Evolutionary conservation across 2,113 vertebrate genomes (phyloP), one percentile per base, ranked within the genome.

Genomic region (Rafetus swinhoei): DNA sequence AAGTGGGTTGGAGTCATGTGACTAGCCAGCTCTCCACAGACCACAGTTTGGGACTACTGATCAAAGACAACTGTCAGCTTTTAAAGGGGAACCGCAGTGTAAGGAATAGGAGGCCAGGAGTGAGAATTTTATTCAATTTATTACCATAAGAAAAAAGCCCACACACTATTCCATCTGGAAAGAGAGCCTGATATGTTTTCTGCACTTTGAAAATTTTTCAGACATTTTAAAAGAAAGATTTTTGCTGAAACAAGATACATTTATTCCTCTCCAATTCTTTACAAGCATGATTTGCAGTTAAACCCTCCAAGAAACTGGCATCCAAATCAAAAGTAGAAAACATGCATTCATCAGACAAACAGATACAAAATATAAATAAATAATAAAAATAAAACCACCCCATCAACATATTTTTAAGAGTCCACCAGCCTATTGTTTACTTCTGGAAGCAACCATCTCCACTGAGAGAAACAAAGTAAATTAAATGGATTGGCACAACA

Each of bases 341-440:
- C 18, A 72, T 35, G 39, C 74, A 45, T 14, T 50, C 13, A 77
- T 77, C 74, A 27, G 24, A 77, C 21, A 77, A 85, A 62, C 2
- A 77, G 5, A 5, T 59, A 4, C 32, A 76, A 85, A 85, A 79
- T 83, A 8, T 21, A 7, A 5, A n/a, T 7, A 35, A 16, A 3
- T 5, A 54, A 54, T 54, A 54, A 9, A 94, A 89, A n/a, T 82
- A 82, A 59, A 86, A 88, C 50, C 89, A 59, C 87, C 2, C n/a
- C 92, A 94, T 92, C 39, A 95, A 90, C 94, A 90, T 1, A 79
- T 32, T 52, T 52, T 32, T 72, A 72, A 52, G 79, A 32, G 18
- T 89, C 90, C 93, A 94, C 79, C n/a, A 1, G 72, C 89, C 92
- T 95, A 87, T 92, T 93, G 56, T 56, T 84, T 90, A 85, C 50